phyloP scores from a whole-genome alignment of 2,888 invertebrate genomes.

The Caenorhabditis becei region DNA sequence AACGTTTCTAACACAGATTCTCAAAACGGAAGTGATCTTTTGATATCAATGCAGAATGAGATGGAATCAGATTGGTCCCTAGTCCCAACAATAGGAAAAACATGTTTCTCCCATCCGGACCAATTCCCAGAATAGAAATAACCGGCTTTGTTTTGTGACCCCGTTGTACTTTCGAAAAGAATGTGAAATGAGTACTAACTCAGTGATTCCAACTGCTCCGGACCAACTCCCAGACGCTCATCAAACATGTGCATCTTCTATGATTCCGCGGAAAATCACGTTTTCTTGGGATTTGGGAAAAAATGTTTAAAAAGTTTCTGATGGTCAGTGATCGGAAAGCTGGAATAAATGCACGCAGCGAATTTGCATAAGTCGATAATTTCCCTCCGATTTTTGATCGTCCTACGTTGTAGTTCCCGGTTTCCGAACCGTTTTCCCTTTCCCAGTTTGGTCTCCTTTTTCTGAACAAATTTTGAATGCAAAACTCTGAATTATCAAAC shows the following conservation, averaged over 20 bases:
- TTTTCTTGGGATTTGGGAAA: slow-evolving; percentile 11
- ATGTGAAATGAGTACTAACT: slow-evolving; percentile 40
- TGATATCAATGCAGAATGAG: too few relatives aligned
- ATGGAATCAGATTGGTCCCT: too few relatives aligned
- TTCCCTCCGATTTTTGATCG: slow-evolving; percentile 41
- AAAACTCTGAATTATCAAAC: too few relatives aligned
- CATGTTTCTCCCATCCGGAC: too few relatives aligned
- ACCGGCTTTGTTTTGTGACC: slow-evolving; percentile 1
- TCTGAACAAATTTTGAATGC: not conserved
- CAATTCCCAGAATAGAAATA: not conserved
- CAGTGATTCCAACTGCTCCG: slow-evolving; percentile 32
- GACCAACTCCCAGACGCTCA: slow-evolving; percentile 14
- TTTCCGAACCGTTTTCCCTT: slow-evolving; percentile 6
- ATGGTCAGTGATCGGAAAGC: not conserved
- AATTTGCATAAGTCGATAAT: slow-evolving; percentile 47
- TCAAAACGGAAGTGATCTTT: too few relatives aligned
- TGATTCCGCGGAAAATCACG: slow-evolving; percentile 30
- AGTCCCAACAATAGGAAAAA: too few relatives aligned
- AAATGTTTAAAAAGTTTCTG: slow-evolving; percentile 13
- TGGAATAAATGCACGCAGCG: slow-evolving; percentile 14
- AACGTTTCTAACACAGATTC: too few relatives aligned
- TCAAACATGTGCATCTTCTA: slow-evolving; percentile 45
- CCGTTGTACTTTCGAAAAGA: slow-evolving; percentile 39
- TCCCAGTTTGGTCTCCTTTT: slow-evolving; percentile 6
- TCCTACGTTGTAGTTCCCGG: slow-evolving; percentile 10